These are phyloP conservation scores for Catharus fuscescens DNA, from an alignment of 2,113 vertebrate genomes.

Conservation along the genomic window DNA sequence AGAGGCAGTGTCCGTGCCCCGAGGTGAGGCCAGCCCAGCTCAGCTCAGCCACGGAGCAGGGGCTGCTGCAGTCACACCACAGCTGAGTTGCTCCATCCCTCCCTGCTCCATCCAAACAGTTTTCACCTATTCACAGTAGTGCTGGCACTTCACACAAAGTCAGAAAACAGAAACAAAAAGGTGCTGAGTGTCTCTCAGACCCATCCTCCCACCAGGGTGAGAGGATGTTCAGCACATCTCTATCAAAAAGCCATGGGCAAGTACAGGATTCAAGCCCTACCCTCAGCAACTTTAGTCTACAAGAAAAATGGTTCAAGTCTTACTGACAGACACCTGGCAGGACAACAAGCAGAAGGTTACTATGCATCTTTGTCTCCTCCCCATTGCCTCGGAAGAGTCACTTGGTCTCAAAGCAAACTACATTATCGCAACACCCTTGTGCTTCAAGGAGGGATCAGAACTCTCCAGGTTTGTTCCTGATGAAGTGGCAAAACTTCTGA, in stretches of 20 bases:
- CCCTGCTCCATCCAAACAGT: background rate
- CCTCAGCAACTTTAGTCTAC: background rate
- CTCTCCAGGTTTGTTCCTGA: background rate
- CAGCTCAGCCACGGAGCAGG: no score
- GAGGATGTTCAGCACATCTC: background rate
- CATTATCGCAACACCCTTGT: background rate
- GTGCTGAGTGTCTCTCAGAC: background rate
- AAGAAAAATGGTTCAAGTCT: background rate
- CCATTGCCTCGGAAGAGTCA: background rate
- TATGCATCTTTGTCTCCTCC: background rate
- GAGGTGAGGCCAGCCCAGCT: background rate
- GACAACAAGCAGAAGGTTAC: background rate
- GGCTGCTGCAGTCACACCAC: background rate
- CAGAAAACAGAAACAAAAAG: background rate
- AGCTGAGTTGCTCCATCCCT: background rate
- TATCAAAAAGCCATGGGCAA: background rate
- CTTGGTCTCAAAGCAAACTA: background rate
- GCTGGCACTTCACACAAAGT: background rate
- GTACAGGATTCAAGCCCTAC: background rate
- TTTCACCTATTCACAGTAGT: background rate
- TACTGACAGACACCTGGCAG: background rate
- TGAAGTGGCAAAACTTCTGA: background rate
- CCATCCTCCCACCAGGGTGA: background rate
- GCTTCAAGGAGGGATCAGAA: background rate
- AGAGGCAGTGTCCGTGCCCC: fast-evolving